A percentile compares a stretch with the other conserved stretches of the same genome.
Evolutionary conservation across 2,113 vertebrate genomes (phyloP).

Genomic region (Takifugu flavidus): DNA sequence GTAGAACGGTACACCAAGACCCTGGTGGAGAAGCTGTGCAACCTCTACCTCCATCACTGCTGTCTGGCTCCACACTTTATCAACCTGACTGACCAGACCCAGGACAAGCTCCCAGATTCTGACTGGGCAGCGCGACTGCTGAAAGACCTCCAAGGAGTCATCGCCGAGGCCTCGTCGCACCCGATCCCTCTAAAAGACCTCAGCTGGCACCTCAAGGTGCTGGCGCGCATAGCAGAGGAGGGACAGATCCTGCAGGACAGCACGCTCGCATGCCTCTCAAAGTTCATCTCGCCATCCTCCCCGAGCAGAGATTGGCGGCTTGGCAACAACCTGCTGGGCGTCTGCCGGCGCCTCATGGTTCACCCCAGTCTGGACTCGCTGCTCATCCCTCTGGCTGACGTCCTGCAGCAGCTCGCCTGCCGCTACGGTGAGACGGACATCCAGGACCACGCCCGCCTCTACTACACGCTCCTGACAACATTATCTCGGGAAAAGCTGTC

Average conservation of each 20-base stretch:
- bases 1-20: conserved; percentile 50
- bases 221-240: conserved; percentile 77
- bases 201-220: conserved; percentile 78
- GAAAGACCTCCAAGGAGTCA: conserved; percentile 65
- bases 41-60: conserved; percentile 74
- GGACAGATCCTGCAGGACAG: conserved; percentile 60
- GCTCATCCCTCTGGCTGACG: conserved; percentile 70
- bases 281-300: conserved; percentile 54
- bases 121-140: conserved; percentile 70
- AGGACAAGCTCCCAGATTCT: conserved; percentile 63
- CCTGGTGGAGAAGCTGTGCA: conserved; percentile 67
- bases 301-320: conserved; percentile 74
- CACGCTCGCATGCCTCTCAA: conserved; percentile 72
- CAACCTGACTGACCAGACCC: conserved; percentile 73
- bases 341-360: conserved; percentile 78
- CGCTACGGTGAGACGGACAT: conserved; percentile 80
- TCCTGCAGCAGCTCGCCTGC: conserved; percentile 76
- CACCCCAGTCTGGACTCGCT: conserved; percentile 65
- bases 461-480: conserved; percentile 83
- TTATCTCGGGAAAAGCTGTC: conserved; percentile 80
- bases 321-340: conserved; percentile 75
- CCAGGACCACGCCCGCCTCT: conserved; percentile 82
- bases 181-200: conserved; percentile 60
- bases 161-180: conserved; percentile 53
- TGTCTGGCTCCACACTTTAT: conserved; percentile 80